These are phyloP conservation scores for Sebastes oblongus DNA, from an alignment of 2,797 vertebrate species.

Conservation along the genomic window DNA sequence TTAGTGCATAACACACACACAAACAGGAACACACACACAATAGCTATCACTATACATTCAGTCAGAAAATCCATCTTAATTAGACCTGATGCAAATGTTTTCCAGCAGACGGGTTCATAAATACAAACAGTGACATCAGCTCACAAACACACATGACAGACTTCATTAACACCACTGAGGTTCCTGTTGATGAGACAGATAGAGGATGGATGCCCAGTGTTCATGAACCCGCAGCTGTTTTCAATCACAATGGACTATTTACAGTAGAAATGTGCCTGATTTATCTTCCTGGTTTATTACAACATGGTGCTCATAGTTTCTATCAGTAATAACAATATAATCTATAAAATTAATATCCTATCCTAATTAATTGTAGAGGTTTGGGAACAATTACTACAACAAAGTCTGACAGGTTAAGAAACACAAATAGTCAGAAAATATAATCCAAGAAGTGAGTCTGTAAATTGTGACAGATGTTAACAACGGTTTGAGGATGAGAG, in stretches of 20 bases:
- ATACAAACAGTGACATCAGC: background rate
- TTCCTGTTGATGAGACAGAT: background rate
- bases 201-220: background rate
- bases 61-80: slow-evolving; percentile 20
- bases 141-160: background rate
- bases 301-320: background rate
- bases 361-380: background rate
- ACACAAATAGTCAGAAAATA: background rate
- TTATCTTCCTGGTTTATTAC: background rate
- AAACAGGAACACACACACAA: background rate
- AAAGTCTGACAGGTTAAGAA: background rate
- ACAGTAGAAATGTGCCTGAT: background rate
- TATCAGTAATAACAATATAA: background rate
- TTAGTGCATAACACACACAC: background rate
- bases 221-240: background rate
- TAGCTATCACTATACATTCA: background rate
- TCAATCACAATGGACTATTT: background rate
- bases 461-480: background rate
- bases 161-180: background rate
- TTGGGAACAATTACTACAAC: background rate
- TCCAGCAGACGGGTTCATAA: background rate
- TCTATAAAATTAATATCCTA: no score
- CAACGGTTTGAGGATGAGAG: background rate
- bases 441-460: background rate
- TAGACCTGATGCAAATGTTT: background rate